Conservation (phyloP, 2,113 vertebrate genomes). For the Phoenicopterus ruber region DNA sequence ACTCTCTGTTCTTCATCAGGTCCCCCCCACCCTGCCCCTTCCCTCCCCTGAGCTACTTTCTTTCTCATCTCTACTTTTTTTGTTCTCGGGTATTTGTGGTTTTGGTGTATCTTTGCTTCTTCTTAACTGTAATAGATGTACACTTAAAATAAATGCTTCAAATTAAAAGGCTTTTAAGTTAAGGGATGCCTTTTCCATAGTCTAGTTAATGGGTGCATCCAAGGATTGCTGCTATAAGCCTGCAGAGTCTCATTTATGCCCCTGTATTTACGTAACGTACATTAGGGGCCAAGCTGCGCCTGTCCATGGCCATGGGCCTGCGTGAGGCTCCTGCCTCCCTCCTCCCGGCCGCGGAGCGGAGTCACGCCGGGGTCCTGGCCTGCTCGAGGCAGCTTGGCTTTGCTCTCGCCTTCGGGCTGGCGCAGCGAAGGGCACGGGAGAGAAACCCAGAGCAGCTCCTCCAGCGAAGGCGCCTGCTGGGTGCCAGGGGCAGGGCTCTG, state of each 20-base stretch:
- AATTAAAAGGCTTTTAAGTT: conserved; percentile 57
- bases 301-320: background rate
- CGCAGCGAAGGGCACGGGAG: background rate
- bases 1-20: background rate
- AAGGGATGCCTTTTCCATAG: conserved; percentile 50
- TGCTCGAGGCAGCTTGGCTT: background rate
- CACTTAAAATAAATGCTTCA: conserved; percentile 57
- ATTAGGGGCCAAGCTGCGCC: background rate
- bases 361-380: background rate
- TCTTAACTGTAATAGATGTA: conserved; percentile 62
- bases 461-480: fast-evolving
- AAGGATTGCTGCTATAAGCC: background rate
- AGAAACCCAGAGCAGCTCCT: background rate
- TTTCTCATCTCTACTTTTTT: conserved; percentile 30
- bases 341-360: background rate
- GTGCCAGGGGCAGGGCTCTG: background rate
- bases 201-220: conserved; percentile 10
- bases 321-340: background rate
- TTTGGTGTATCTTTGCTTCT: conserved; percentile 63
- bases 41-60: background rate
- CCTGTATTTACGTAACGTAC: background rate
- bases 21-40: background rate
- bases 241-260: background rate
- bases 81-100: conserved; percentile 23
- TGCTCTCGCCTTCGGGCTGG: background rate